These are phyloP conservation scores for Oceanodroma leucorhoa DNA, from an alignment of 2,797 vertebrate genomes.

Conservation along the genomic window DNA sequence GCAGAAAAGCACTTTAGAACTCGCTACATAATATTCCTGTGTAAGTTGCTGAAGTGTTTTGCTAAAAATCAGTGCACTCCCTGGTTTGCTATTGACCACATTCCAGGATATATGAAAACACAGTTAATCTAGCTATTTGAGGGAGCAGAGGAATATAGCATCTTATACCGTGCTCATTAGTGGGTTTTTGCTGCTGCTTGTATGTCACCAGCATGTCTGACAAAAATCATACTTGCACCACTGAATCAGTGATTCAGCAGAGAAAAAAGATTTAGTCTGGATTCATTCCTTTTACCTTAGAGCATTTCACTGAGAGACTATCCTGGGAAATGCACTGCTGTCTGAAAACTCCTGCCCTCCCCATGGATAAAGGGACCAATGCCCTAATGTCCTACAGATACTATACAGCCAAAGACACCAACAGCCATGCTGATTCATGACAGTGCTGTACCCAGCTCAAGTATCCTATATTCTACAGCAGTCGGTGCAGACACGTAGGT, in stretches of 20 bases:
- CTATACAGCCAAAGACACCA: background rate
- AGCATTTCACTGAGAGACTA: background rate
- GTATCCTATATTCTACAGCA: background rate
- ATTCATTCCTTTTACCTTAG: conserved; percentile 1
- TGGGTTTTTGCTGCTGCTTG: background rate
- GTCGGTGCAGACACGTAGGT: accelerated
- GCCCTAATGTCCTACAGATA: background rate
- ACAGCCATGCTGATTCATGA: background rate
- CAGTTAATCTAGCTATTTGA: conserved; percentile 29
- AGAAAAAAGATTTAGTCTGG: background rate
- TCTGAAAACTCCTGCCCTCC: background rate
- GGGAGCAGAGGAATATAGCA: background rate
- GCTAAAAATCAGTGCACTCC: background rate
- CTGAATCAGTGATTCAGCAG: background rate
- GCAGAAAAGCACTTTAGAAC: conserved; percentile 44
- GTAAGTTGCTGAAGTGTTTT: conserved; percentile 32
- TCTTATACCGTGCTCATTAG: conserved; percentile 15
- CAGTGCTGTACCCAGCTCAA: background rate
- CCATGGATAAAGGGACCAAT: background rate
- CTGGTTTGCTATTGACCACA: background rate
- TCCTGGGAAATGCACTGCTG: background rate
- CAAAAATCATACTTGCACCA: conserved; percentile 15
- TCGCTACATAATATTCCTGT: conserved; percentile 39
- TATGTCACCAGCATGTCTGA: background rate
- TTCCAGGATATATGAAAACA: conserved; percentile 42